A percentile compares a stretch with the other conserved stretches of the same genome.
Conservation (phyloP, 2,888 invertebrate species). For the Chydorus sphaericus region DNA sequence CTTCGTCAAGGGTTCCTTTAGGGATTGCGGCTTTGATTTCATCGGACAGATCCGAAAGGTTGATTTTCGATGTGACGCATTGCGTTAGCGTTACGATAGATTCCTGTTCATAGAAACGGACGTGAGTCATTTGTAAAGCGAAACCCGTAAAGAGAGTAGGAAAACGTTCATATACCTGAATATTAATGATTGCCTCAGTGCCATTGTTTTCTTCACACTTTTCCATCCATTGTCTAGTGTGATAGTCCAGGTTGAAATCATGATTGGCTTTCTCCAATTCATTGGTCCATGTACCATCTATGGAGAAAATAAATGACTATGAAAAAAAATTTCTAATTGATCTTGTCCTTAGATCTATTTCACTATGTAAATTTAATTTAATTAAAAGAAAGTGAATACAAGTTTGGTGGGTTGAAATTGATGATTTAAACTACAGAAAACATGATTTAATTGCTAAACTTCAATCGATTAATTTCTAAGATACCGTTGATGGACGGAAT, state of each 20-base stretch:
- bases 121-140: neutral
- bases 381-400: no score
- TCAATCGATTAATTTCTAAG: no score
- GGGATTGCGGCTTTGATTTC: constrained; percentile 57
- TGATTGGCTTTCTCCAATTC: neutral
- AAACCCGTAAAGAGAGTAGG: neutral
- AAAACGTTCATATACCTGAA: neutral
- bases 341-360: no score
- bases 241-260: neutral
- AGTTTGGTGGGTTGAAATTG: no score
- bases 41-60: constrained; percentile 39
- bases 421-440: no score
- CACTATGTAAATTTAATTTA: no score
- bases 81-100: constrained; percentile 35
- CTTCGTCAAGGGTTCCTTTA: constrained; percentile 48
- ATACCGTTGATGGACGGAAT: no score
- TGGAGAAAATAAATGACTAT: neutral
- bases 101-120: constrained; percentile 21
- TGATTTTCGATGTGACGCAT: constrained; percentile 44
- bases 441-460: no score
- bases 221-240: neutral
- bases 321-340: neutral
- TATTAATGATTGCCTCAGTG: neutral
- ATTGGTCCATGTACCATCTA: neutral
- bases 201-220: neutral